Evolutionary conservation across 2,888 invertebrate species (phyloP).

Genomic region (Nasonia oneida): DNA sequence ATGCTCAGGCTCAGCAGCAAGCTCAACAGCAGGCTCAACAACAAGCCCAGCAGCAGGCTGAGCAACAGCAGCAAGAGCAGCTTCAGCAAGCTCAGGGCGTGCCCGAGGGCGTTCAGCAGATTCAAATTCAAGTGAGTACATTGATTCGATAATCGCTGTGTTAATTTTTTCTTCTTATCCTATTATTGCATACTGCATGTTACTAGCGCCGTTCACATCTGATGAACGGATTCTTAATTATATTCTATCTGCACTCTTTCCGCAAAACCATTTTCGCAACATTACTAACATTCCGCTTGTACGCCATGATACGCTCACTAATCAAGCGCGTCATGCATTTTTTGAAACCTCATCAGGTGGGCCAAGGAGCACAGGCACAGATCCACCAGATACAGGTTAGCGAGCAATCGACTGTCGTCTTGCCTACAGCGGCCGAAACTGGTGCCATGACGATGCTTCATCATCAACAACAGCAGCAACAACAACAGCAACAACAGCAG

Average conservation of each 20-base stretch:
- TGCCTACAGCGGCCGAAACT: conserved; percentile 81
- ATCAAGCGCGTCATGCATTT: conserved; percentile 53
- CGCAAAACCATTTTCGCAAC: neutral
- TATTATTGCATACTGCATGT: neutral
- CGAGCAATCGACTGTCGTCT: conserved; percentile 80
- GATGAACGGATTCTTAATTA: neutral
- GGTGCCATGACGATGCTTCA: conserved; percentile 78
- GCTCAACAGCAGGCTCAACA: conserved; percentile 68
- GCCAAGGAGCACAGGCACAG: conserved; percentile 77
- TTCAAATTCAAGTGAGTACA: conserved; percentile 72
- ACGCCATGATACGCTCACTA: conserved; percentile 48
- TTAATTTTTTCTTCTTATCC: neutral
- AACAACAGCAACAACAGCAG: conserved; percentile 56
- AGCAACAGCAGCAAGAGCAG: conserved; percentile 42
- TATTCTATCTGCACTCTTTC: conserved; percentile 9
- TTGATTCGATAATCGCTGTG: neutral
- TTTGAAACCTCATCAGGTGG: conserved; percentile 71
- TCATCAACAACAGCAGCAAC: conserved; percentile 73
- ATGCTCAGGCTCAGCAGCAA: conserved; percentile 67
- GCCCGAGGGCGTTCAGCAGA: conserved; percentile 68
- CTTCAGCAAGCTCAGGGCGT: conserved; percentile 65
- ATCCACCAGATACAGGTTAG: conserved; percentile 77
- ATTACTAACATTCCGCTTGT: conserved; percentile 39
- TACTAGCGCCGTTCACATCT: neutral
- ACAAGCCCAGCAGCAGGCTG: conserved; percentile 71